Base-by-base conservation (phyloP, 2,888 invertebrate genomes). In the Caenorhabditis afra region DNA sequence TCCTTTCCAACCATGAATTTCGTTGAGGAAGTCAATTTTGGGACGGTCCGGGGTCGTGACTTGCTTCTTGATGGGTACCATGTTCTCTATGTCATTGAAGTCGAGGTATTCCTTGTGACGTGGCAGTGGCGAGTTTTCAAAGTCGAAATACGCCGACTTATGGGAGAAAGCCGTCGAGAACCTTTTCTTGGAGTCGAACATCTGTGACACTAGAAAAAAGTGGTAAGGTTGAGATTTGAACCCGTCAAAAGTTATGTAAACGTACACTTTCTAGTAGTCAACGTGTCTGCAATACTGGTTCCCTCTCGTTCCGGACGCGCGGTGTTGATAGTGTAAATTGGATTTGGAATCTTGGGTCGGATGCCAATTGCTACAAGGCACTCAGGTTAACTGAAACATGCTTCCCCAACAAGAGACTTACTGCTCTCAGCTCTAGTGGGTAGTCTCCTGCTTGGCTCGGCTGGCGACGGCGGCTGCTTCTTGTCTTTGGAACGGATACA, bases 71-170 rank as follows among this genome's bases (percentile, higher is more conserved):
- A 49, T 68, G n/a, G 81, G 83, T 1, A 83, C 68, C 62, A 83
- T 83, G 14, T 81, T 81, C 55, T 83, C 81, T 20, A 83, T 83
- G 41, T 83, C 83, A 58, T 78, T 81, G 59, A 83, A 83, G 53
- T 83, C 83, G 7, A 83, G 68, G 47, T 83, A 83, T 50, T 83
- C 83, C 77, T 83, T 83, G 70, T 83, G 83, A 55, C 79, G 67
- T 58, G 83, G 83, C 14, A 78, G 66, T 55, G 83, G 83, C 18
- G 83, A 83, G 35, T 83, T 83, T 35, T 83, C 83, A 59, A 83
- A 83, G 50, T 83, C 81, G 59, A 81, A 81, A 23, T 83, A 83
- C 0, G 80, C 79, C 0, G 81, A 81, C 39, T 52, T 74, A 29
- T 81, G 83, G 16, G 79, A 80, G 41, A 81, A 83, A 12, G 81